Percentiles rank a stretch among this genome's conserved stretches.
These are phyloP conservation scores for Meloe dianella DNA, from an alignment of 2,888 invertebrate genomes.

Conservation along the genomic window DNA sequence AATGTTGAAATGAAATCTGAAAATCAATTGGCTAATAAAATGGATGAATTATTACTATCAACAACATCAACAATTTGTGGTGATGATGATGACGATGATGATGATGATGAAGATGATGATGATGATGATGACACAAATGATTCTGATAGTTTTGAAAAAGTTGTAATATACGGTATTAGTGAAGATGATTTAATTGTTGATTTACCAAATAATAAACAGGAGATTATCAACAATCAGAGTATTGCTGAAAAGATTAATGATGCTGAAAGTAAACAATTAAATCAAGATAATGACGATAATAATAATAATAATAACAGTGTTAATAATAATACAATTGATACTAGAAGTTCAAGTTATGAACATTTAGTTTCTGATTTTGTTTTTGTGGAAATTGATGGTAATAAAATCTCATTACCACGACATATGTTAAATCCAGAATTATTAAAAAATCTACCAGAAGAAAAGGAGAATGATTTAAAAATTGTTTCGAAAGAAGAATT, in stretches of 20 bases:
- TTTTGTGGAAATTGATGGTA: background rate
- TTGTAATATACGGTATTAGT: constrained; percentile 19
- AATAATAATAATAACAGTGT: constrained; percentile 40
- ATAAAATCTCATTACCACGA: background rate
- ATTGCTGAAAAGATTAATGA: background rate
- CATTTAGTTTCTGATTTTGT: background rate
- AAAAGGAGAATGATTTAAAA: background rate
- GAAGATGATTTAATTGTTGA: constrained; percentile 28
- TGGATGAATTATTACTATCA: background rate
- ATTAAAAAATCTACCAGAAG: background rate
- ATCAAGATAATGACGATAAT: constrained; percentile 41
- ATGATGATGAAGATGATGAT: background rate
- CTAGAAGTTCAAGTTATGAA: constrained; percentile 32
- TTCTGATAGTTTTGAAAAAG: background rate
- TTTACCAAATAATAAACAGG: constrained; percentile 13
- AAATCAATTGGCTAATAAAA: background rate
- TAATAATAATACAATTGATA: too few species aligned
- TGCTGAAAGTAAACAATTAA: background rate
- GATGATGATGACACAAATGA: background rate
- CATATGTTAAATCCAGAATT: background rate
- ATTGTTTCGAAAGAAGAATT: background rate
- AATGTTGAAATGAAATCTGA: background rate
- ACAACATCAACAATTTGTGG: background rate
- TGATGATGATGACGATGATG: background rate
- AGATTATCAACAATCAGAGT: background rate